These are phyloP conservation scores for Nycticryphes semicollaris DNA, from an alignment of 2,113 vertebrate species.

Conservation along the genomic window DNA sequence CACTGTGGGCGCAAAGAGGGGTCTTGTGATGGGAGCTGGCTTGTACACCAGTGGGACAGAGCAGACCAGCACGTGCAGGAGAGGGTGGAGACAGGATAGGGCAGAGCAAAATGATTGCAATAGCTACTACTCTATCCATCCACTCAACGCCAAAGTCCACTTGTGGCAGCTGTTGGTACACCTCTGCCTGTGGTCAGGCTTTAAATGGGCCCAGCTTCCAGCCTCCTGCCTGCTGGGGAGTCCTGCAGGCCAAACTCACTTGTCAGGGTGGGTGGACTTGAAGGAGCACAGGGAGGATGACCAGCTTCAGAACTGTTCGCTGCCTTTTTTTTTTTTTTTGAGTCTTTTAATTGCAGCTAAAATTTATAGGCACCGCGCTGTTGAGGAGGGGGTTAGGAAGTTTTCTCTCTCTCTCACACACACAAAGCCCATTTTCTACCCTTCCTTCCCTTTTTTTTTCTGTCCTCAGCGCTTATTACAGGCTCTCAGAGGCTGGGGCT, in stretches of 20 bases:
- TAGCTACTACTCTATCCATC: neutral
- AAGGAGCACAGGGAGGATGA: neutral
- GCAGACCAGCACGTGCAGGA: accelerated
- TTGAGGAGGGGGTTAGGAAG: neutral
- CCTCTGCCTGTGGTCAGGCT: accelerated
- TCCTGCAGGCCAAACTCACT: neutral
- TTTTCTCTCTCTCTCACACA: neutral
- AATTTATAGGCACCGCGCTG: neutral
- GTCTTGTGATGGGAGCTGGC: neutral
- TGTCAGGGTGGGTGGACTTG: neutral
- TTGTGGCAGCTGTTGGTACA: too few relatives aligned
- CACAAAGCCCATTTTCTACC: neutral
- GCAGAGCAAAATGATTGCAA: neutral
- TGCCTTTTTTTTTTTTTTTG: neutral
- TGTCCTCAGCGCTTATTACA: neutral
- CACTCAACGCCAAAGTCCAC: neutral
- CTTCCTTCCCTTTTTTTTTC: neutral
- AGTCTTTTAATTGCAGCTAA: neutral
- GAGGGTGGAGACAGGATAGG: neutral
- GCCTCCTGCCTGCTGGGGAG: too few relatives aligned
- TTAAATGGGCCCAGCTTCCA: neutral
- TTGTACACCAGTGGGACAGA: accelerated
- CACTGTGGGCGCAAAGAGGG: neutral
- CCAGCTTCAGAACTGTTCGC: neutral
- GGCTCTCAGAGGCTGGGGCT: neutral